Percentiles rank a stretch among this genome's conserved stretches.
Conservation (phyloP, 1,140 invertebrate genomes). For the Thaumatotibia leucotreta region DNA sequence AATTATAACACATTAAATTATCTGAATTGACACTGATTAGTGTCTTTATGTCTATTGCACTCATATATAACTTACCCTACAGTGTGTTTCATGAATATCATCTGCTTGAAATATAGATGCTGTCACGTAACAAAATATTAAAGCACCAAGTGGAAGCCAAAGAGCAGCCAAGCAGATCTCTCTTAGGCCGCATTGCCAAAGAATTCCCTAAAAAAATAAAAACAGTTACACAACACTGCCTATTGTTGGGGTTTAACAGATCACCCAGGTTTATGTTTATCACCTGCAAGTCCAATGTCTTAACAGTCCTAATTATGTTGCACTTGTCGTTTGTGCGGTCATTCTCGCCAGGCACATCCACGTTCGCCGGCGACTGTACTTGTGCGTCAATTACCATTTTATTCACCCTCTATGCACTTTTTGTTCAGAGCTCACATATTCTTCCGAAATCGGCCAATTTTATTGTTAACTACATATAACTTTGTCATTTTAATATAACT, state of each 20-base stretch:
- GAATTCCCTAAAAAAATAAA: constrained; percentile 53
- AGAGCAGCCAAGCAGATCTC: constrained; percentile 88
- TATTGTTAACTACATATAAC: not conserved
- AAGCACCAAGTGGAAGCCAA: constrained; percentile 86
- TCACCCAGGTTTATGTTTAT: constrained; percentile 8
- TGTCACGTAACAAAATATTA: constrained; percentile 90
- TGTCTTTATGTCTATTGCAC: too few species aligned
- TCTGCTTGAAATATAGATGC: constrained; percentile 93
- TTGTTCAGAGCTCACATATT: constrained; percentile 23
- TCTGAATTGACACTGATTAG: too few species aligned
- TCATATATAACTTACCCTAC: constrained; percentile 84
- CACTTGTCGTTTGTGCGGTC: constrained; percentile 46
- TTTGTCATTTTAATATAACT: not conserved
- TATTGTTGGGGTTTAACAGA: constrained; percentile 1
- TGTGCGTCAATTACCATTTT: constrained; percentile 74
- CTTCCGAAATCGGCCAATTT: not conserved
- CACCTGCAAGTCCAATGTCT: constrained; percentile 62
- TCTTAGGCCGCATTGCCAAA: constrained; percentile 77
- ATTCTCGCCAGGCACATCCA: constrained; percentile 36
- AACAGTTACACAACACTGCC: constrained; percentile 16
- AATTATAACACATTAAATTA: too few species aligned
- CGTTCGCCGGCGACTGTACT: constrained; percentile 56
- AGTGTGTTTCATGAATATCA: constrained; percentile 95
- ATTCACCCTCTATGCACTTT: constrained; percentile 37
- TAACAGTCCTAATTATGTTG: constrained; percentile 46